A percentile compares a stretch with the other conserved stretches of the same genome.
Evolutionary conservation across 2,888 invertebrate species (phyloP).

Genomic region (Hanleya hanleyi): DNA sequence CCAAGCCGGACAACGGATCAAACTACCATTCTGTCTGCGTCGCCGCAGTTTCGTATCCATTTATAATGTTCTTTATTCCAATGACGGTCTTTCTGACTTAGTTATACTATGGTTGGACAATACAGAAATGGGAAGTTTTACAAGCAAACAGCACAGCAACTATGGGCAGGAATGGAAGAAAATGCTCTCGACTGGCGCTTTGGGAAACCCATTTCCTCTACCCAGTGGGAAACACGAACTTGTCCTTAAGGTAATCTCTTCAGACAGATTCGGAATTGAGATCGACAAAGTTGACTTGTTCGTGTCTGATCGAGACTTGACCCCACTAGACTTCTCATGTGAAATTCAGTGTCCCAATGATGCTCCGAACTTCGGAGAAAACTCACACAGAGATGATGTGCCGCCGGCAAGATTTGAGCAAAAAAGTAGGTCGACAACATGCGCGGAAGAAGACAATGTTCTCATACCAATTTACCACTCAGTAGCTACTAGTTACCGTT

Average conservation of each 20-base stretch:
- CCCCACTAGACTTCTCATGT: not conserved
- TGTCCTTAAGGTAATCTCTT: constrained; percentile 17
- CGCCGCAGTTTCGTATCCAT: not conserved
- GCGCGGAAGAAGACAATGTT: not conserved
- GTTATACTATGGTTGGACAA: constrained; percentile 41
- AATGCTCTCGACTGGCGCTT: constrained; percentile 40
- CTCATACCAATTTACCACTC: not conserved
- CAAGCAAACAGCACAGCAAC: constrained; percentile 21
- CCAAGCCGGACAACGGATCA: not conserved
- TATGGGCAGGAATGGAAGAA: constrained; percentile 30
- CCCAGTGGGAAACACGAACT: constrained; percentile 43
- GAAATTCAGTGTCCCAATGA: not conserved
- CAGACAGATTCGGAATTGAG: constrained; percentile 32
- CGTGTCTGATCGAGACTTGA: constrained; percentile 41
- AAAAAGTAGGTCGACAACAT: not conserved
- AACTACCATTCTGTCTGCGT: not conserved
- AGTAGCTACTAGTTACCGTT: not conserved
- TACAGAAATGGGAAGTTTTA: constrained; percentile 38
- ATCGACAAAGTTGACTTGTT: constrained; percentile 46
- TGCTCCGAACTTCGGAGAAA: not conserved
- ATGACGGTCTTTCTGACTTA: constrained; percentile 36
- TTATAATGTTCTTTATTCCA: not conserved
- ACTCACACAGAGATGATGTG: not conserved
- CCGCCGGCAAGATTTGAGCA: not conserved
- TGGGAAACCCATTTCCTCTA: constrained; percentile 32